These are phyloP conservation scores for Cantharis rustica DNA, from an alignment of 2,888 invertebrate genomes.

Conservation along the genomic window DNA sequence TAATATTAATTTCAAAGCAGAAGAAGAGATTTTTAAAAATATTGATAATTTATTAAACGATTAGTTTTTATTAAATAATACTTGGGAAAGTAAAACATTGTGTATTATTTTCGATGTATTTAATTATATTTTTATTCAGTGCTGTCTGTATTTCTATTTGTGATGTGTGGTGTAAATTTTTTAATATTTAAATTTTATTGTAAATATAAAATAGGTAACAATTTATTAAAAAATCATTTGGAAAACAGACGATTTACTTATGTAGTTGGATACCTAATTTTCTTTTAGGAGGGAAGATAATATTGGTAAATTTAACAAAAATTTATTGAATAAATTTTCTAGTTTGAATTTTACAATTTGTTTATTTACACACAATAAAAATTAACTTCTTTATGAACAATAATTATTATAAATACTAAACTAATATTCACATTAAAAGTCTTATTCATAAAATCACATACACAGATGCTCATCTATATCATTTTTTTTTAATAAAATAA, in stretches of 20 bases:
- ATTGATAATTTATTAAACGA: constrained; percentile 54
- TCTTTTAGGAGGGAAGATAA: background rate
- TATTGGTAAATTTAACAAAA: constrained; percentile 7
- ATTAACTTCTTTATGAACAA: constrained; percentile 41
- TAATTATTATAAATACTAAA: constrained; percentile 48
- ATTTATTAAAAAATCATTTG: background rate
- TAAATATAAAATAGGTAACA: background rate
- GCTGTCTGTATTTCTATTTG: background rate
- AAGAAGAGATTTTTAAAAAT: constrained; percentile 55
- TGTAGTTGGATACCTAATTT: background rate
- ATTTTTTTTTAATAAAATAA: constrained; percentile 18
- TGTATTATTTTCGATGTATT: background rate
- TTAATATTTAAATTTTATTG: background rate
- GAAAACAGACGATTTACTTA: background rate
- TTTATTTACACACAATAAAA: constrained; percentile 54
- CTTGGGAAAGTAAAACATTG: background rate
- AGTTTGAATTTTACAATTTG: constrained; percentile 3
- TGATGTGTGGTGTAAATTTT: background rate
- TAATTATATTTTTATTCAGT: background rate
- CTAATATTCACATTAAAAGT: constrained; percentile 51
- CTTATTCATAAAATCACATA: constrained; percentile 51
- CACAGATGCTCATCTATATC: constrained; percentile 37
- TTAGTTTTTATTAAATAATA: constrained; percentile 27
- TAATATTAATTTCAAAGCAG: constrained; percentile 46
- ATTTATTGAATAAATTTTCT: constrained; percentile 2